Evolutionary conservation across 2,888 invertebrate species (phyloP), one percentile per base, ranked within the genome.

Genomic region (Bombylius discolor): DNA sequence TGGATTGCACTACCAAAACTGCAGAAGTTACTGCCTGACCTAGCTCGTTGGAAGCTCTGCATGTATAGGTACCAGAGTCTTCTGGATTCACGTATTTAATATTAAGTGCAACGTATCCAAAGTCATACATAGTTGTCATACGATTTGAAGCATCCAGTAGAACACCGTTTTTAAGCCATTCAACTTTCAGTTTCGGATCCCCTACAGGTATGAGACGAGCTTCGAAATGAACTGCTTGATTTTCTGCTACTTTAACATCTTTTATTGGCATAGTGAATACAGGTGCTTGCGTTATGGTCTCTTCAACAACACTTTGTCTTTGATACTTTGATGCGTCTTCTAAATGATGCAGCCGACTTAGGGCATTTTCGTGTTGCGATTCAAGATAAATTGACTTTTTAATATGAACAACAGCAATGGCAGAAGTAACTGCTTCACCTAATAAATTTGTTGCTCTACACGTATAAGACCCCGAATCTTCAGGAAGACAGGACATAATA

Each of bases 21-120:
- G 96, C 92, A 8, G 95, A 92, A 47, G 95, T 95, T 2, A 93
- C 89, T 23, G 97, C 96, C 78, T 96, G 91, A 56, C 97, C 97
- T 56, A 95, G 78, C 64, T 94, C 92, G 67, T 96, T 95, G 11
- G 84, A 80, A 46, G 96, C 95, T 57, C 93, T 83, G 70, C 96
- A 94, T 4, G 95, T 96, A 73, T 97, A 97, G 46, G 94, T 92
- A 49, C 97, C 97, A 4, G 94, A 92, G 76, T 98, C 98, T 74
- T 94, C 94, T 32, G 95, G 93, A 68, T 90, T 90, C 0, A 91
- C 91, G 66, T 92, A 92, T 70, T 92, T 92, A 88, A 93, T 89
- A 66, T 94, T 93, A 23, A 93, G 77, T 46, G 95, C 94, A 34
- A 97, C 97, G 71, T 95, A 97, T 51, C 98, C 98, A 71, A 98